These are phyloP conservation scores for Poecilia wingei DNA, from an alignment of 2,797 vertebrate species.

Conservation along the genomic window DNA sequence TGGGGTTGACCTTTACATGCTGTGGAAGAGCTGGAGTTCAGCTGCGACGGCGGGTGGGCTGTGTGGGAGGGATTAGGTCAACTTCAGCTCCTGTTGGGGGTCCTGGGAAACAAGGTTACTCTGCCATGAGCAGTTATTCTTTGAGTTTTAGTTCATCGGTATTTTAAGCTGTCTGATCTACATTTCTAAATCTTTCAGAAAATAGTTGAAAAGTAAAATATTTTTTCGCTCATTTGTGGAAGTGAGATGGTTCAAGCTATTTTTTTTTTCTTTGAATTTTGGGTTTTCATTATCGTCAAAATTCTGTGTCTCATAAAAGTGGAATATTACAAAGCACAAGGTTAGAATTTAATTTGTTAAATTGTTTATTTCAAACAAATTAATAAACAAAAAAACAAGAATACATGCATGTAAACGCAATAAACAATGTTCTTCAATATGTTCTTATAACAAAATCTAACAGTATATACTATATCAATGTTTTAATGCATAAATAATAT, in stretches of 20 bases:
- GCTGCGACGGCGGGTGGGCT: conserved; percentile 48
- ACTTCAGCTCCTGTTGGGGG: conserved; percentile 55
- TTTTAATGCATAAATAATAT: not conserved
- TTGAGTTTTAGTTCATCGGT: conserved; percentile 25
- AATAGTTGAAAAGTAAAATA: not conserved
- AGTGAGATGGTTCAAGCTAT: not conserved
- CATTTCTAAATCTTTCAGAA: not conserved
- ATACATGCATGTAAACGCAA: too few species aligned
- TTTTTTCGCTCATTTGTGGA: not conserved
- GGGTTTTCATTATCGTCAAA: not conserved
- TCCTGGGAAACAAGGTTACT: conserved; percentile 48
- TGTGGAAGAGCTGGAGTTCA: conserved; percentile 50
- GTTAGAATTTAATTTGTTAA: not conserved
- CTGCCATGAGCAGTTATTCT: conserved; percentile 43
- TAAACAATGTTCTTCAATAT: too few species aligned
- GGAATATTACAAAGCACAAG: not conserved
- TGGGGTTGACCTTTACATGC: conserved; percentile 51
- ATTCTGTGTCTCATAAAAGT: not conserved
- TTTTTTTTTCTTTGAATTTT: not conserved
- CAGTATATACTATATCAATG: not conserved
- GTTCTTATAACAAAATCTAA: too few species aligned
- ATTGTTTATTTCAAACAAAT: not conserved
- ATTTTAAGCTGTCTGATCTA: conserved; percentile 1
- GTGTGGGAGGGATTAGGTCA: conserved; percentile 60
- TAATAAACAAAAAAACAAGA: too few species aligned